phyloP scores from a whole-genome alignment of 2,113 vertebrate genomes.

The Cairina moschata region DNA sequence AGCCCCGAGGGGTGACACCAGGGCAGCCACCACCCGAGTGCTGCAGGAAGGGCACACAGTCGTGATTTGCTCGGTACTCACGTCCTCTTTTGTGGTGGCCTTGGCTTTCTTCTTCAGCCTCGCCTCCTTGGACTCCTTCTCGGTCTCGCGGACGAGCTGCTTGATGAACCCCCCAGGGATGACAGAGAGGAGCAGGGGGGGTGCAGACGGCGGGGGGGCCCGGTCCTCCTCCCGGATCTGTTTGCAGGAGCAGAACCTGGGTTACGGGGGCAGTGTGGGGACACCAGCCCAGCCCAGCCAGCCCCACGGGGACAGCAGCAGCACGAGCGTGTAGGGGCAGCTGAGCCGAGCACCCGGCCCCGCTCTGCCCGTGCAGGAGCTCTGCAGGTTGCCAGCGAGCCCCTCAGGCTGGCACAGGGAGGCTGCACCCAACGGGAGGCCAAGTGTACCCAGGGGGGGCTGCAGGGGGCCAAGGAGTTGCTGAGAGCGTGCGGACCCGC shows the following conservation, averaged over 20 bases:
- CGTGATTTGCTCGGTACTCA: neutral
- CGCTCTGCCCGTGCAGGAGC: neutral
- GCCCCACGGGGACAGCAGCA: rapidly evolving
- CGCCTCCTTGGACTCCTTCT: constrained; percentile 85
- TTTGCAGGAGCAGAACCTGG: neutral
- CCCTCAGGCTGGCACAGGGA: rapidly evolving
- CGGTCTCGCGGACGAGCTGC: constrained; percentile 92
- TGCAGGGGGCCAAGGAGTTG: neutral
- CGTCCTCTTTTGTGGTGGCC: constrained; percentile 51
- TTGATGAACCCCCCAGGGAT: constrained; percentile 93
- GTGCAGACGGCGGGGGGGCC: constrained; percentile 65
- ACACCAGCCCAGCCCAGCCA: neutral
- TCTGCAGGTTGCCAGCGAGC: rapidly evolving
- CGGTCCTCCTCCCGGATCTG: constrained; percentile 96
- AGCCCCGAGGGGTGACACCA: neutral
- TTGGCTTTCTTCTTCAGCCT: constrained; percentile 78
- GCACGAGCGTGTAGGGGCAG: neutral
- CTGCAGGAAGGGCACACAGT: too few relatives aligned
- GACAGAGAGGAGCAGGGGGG: constrained; percentile 83
- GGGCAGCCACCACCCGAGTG: neutral
- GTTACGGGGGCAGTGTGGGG: rapidly evolving
- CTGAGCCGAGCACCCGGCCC: neutral
- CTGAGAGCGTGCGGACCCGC: neutral
- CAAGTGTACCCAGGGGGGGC: neutral
- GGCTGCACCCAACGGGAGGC: neutral